Percentiles rank a stretch among this genome's conserved stretches.
phyloP scores from a whole-genome alignment of 2,888 invertebrate genomes.

The Caenorhabditis sp. region DNA sequence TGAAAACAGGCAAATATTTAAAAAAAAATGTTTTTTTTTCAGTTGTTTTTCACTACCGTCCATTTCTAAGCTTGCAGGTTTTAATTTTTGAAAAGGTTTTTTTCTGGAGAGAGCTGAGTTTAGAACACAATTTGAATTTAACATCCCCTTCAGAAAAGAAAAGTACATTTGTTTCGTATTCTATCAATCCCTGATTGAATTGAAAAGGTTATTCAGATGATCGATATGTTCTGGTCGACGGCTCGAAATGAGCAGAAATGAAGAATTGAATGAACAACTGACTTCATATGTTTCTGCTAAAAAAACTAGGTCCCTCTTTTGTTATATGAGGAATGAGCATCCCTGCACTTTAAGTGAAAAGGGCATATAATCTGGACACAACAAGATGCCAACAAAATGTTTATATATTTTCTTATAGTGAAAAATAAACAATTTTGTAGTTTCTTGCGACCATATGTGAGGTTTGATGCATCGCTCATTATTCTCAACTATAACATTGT shows the following conservation, averaged over 20 bases:
- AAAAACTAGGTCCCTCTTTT: neutral
- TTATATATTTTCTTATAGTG: neutral
- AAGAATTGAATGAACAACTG: neutral
- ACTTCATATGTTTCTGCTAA: neutral
- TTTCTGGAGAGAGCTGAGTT: too few species aligned
- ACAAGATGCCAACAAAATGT: neutral
- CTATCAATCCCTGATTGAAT: too few species aligned
- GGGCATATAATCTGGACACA: constrained; percentile 1
- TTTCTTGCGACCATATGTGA: neutral
- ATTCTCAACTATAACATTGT: neutral
- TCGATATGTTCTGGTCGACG: too few species aligned
- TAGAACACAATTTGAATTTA: too few species aligned
- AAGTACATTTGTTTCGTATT: too few species aligned
- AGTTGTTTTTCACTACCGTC: too few species aligned
- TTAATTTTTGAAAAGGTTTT: too few species aligned
- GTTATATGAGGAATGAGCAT: neutral
- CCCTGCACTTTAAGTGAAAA: neutral
- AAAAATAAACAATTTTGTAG: neutral
- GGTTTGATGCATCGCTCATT: neutral
- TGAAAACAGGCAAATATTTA: too few species aligned
- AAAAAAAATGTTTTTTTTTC: too few species aligned
- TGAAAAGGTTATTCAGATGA: too few species aligned
- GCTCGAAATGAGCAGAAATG: neutral
- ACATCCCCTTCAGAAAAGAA: too few species aligned
- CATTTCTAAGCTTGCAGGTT: too few species aligned